Conservation (phyloP, 2,113 vertebrate species). For the Eptesicus fuscus region DNA sequence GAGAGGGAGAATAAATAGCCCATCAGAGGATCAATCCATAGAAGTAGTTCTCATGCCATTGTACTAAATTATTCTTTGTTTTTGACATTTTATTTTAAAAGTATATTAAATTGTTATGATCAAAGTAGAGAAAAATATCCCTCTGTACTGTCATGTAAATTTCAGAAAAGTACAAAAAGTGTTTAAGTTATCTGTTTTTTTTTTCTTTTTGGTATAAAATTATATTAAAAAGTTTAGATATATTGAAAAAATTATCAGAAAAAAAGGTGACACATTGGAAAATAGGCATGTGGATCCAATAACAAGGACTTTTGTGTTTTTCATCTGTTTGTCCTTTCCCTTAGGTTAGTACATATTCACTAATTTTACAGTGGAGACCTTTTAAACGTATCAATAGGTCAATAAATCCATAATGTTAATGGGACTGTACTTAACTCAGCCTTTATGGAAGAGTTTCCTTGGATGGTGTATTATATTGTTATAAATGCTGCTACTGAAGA, state of each 20-base stretch:
- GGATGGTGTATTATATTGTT: constrained; percentile 62
- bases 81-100: constrained; percentile 71
- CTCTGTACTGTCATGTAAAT: constrained; percentile 37
- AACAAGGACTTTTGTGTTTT: constrained; percentile 10
- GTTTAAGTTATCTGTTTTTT: background rate
- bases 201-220: background rate
- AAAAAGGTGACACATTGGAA: constrained; percentile 30
- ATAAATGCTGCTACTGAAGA: constrained; percentile 70
- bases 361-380: constrained; percentile 77
- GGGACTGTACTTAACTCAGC: constrained; percentile 71
- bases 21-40: constrained; percentile 52
- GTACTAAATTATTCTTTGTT: constrained; percentile 68
- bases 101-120: constrained; percentile 57
- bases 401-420: constrained; percentile 82
- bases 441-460: constrained; percentile 73
- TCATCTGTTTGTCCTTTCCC: constrained; percentile 68
- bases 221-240: background rate
- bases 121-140: constrained; percentile 58
- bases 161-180: constrained; percentile 18
- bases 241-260: constrained; percentile 30
- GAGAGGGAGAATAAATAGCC: constrained; percentile 49
- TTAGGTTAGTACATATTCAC: constrained; percentile 75
- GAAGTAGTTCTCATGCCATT: constrained; percentile 35
- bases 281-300: constrained; percentile 20
- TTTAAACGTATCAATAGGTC: constrained; percentile 77